phyloP scores from a whole-genome alignment of 2,113 vertebrate genomes.

The Mirounga angustirostris region DNA sequence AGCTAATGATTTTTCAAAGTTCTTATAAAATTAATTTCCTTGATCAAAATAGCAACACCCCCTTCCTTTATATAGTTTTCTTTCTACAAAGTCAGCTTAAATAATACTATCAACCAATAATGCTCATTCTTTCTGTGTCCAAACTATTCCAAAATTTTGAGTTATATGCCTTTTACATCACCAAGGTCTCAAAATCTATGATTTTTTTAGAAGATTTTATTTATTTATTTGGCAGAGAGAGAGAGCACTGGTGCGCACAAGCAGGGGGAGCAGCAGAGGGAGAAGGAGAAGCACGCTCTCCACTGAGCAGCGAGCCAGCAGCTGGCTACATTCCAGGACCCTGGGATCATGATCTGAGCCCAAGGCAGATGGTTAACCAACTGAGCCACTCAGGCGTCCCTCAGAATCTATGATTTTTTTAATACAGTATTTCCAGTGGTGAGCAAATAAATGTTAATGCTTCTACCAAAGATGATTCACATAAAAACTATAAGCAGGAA shows the following conservation, averaged over 20 bases:
- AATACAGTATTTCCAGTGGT: neutral
- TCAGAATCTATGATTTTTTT: neutral
- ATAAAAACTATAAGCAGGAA: neutral
- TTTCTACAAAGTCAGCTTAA: neutral
- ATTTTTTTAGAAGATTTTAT: neutral
- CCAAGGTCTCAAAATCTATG: neutral
- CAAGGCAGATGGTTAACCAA: too few relatives aligned
- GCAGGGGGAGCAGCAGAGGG: too few relatives aligned
- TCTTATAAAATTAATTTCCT: constrained; percentile 6
- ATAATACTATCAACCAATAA: neutral
- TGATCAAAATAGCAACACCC: constrained; percentile 42
- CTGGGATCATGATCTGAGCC: too few relatives aligned
- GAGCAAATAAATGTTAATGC: constrained; percentile 1
- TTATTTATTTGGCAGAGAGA: too few relatives aligned
- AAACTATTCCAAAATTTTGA: neutral
- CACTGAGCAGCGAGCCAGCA: too few relatives aligned
- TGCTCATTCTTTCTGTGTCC: neutral
- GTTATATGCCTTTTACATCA: neutral
- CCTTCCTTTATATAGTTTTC: neutral
- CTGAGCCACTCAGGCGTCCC: too few relatives aligned
- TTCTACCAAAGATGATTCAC: constrained; percentile 26
- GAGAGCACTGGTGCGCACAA: too few relatives aligned
- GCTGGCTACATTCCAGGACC: too few relatives aligned
- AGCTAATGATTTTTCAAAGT: constrained; percentile 31
- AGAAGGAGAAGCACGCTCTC: too few relatives aligned